phyloP scores from a whole-genome alignment of 92 coral and sea anemone genomes.

The Blastomussa wellsi region DNA sequence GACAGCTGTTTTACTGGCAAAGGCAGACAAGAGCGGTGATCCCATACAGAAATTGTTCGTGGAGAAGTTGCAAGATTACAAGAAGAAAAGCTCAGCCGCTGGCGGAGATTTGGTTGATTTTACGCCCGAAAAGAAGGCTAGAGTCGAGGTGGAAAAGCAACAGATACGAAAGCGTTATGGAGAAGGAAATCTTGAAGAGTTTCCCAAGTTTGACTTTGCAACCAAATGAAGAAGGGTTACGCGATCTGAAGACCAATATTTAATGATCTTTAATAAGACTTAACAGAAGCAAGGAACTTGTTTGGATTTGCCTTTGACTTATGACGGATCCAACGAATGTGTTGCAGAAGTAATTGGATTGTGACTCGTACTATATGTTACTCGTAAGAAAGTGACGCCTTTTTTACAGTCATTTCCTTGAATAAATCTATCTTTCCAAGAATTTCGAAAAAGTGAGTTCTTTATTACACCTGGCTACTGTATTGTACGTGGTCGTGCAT shows the following conservation, averaged over 20 bases:
- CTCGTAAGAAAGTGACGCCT: background rate
- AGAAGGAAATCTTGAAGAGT: conserved; percentile 89
- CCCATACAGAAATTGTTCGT: conserved; percentile 94
- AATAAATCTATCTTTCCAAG: conserved; percentile 19
- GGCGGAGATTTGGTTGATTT: conserved; percentile 83
- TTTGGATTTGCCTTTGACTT: background rate
- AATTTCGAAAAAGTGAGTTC: background rate
- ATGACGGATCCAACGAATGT: background rate
- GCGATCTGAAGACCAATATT: conserved; percentile 12
- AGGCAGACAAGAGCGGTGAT: conserved; percentile 80
- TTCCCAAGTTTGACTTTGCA: conserved; percentile 88
- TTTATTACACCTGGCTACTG: too few species aligned
- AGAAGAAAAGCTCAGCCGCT: conserved; percentile 76
- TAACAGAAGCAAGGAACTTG: background rate
- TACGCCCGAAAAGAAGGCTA: conserved; percentile 88
- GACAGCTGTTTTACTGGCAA: conserved; percentile 66
- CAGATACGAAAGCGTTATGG: conserved; percentile 92
- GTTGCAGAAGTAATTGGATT: background rate
- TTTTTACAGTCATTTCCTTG: conserved; percentile 7
- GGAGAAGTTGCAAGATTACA: conserved; percentile 84
- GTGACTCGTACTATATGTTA: conserved; percentile 12
- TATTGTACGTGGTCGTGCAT: too few species aligned
- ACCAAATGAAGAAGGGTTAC: conserved; percentile 11
- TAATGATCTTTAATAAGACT: background rate
- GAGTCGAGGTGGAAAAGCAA: conserved; percentile 70